phyloP scores from a whole-genome alignment of 2,113 vertebrate genomes.

The Notothenia rossii region DNA sequence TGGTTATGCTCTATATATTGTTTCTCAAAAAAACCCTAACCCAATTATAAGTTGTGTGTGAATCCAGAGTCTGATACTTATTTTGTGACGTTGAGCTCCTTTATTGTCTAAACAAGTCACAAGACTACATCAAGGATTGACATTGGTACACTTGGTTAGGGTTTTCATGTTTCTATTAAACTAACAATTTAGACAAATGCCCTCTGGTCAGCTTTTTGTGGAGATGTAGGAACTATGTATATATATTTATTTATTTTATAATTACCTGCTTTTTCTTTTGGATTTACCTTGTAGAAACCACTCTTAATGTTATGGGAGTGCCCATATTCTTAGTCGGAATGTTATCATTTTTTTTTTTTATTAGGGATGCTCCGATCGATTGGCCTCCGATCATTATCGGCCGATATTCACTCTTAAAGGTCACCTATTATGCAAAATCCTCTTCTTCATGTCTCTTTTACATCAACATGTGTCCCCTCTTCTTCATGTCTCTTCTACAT shows the following conservation, averaged over 20 bases:
- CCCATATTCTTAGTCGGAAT: not conserved
- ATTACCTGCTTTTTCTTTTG: not conserved
- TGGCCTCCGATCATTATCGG: too few relatives aligned
- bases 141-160: not conserved
- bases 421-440: too few relatives aligned
- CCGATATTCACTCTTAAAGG: too few relatives aligned
- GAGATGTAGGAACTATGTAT: not conserved
- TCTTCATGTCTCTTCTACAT: too few relatives aligned
- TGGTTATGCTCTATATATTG: too few relatives aligned
- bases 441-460: too few relatives aligned
- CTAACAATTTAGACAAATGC: not conserved
- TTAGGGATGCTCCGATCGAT: too few relatives aligned
- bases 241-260: not conserved
- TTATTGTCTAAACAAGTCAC: not conserved
- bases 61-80: not conserved
- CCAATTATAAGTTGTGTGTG: not conserved
- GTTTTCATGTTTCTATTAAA: too few relatives aligned
- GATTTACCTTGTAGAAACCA: too few relatives aligned
- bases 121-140: not conserved
- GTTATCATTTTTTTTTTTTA: not conserved
- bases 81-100: not conserved
- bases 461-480: too few relatives aligned
- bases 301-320: too few relatives aligned
- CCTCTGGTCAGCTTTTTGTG: not conserved
- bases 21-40: not conserved